These are phyloP conservation scores for Harpegnathos saltator DNA, from an alignment of 1,140 invertebrate species.

Conservation along the genomic window DNA sequence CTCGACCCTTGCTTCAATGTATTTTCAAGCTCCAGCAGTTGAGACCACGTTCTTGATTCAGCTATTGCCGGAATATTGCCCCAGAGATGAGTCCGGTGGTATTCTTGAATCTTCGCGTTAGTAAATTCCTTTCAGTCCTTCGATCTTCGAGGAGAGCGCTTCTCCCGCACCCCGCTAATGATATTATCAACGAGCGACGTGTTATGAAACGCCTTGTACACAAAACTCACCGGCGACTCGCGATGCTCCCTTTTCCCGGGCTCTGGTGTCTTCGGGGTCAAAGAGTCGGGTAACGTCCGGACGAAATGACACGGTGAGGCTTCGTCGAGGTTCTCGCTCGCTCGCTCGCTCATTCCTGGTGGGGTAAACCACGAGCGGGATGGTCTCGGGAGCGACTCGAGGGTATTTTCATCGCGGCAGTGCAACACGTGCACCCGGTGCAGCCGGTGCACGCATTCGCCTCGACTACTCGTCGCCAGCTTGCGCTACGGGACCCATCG, in stretches of 20 bases:
- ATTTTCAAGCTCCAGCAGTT: neutral
- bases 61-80: too few species aligned
- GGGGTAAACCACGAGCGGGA: slow-evolving; percentile 76
- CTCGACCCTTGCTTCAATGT: neutral
- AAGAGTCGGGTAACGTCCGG: slow-evolving; percentile 42
- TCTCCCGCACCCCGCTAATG: slow-evolving; percentile 8
- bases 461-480: slow-evolving; percentile 13
- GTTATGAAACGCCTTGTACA: slow-evolving; percentile 47
- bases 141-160: neutral
- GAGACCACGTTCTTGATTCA: too few species aligned
- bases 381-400: slow-evolving; percentile 75
- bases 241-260: slow-evolving; percentile 32
- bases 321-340: slow-evolving; percentile 21
- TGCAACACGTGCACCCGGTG: slow-evolving; percentile 79
- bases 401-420: slow-evolving; percentile 83
- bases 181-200: neutral
- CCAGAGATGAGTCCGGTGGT: too few species aligned
- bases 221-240: slow-evolving; percentile 43
- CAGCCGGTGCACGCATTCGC: slow-evolving; percentile 70
- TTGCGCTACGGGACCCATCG: slow-evolving; percentile 15
- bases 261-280: slow-evolving; percentile 10
- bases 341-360: slow-evolving; percentile 66
- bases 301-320: slow-evolving; percentile 54
- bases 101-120: slow-evolving; percentile 18
- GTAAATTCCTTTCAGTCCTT: neutral